Base-by-base conservation (phyloP, 2,797 vertebrate genomes). In the Cryptoblepharus egeriae region DNA sequence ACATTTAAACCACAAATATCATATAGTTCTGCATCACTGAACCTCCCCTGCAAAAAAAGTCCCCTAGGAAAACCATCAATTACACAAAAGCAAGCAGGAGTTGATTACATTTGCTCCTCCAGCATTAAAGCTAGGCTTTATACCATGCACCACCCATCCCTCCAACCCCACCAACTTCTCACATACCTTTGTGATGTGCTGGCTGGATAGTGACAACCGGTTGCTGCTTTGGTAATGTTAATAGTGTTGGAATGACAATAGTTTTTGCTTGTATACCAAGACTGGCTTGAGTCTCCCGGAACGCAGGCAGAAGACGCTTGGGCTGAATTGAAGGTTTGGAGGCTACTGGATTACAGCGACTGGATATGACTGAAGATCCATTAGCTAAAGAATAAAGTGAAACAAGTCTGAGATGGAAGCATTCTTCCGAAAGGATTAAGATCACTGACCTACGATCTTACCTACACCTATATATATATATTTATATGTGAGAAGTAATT, bases 261-360 rank as follows among this genome's bases (percentile, higher is more conserved):
- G 97, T 96, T 94, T 98, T 99, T 20, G 97, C 87, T 83, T 97
- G 96, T 84, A 98, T 92, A 1, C 95, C 85, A 63, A 96, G 76
- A 63, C 94, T 89, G 20, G 95, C 70, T 61, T 94, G 96, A 88
- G 96, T 67, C 89, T 98, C 92, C 42, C 97, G 96, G 86, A 97
- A 87, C 30, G 97, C 95, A 78, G 97, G 97, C 85, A 98, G 76
- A 70, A 96, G 91, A 0, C 96, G 97, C 90, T 97, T 98, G 57
- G 97, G 98, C 73, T 98, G 97, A 94, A 98, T 97, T 71, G 95
- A 97, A 91, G 98, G 95, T 90, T 97, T 98, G 8, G 96, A 95
- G 16, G 82, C 94, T 20, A 94, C 86, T 87, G 96, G 97, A 90
- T 96, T 95, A 37, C 96, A 96, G 77, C 94, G 97, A 92, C 97